Percentiles rank a stretch among this genome's conserved stretches.
phyloP scores from a whole-genome alignment of 2,888 invertebrate species.

The Pyralis farinalis region DNA sequence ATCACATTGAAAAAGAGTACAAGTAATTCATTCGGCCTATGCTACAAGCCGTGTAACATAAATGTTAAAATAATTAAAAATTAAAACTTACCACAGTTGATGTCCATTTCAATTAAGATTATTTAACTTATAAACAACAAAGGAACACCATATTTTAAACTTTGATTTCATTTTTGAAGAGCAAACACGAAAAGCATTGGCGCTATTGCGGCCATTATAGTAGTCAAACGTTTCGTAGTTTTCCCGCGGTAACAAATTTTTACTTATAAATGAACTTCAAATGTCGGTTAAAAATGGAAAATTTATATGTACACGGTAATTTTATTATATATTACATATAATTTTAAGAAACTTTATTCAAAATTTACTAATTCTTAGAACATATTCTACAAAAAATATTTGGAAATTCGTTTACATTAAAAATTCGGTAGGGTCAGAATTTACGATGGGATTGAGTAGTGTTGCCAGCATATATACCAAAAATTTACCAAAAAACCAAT shows the following conservation, averaged over 20 bases:
- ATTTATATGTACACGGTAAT: background rate
- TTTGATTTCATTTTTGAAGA: constrained; percentile 50
- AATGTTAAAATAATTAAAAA: constrained; percentile 17
- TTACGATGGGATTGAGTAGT: no score
- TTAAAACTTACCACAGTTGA: constrained; percentile 68
- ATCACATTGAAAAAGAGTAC: constrained; percentile 24
- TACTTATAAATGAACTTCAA: constrained; percentile 17
- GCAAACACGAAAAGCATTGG: constrained; percentile 75
- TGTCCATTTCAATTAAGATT: constrained; percentile 67
- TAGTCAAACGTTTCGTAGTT: constrained; percentile 73
- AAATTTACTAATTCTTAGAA: background rate
- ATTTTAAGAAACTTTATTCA: background rate
- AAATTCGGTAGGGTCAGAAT: no score
- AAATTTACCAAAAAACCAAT: no score
- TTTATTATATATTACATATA: constrained; percentile 1
- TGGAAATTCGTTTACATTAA: no score
- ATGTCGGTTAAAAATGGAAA: background rate
- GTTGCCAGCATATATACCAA: no score
- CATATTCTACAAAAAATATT: constrained; percentile 6
- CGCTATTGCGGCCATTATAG: constrained; percentile 79
- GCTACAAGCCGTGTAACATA: constrained; percentile 20
- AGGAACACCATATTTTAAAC: constrained; percentile 39
- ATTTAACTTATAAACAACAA: constrained; percentile 41
- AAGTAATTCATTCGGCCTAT: constrained; percentile 25
- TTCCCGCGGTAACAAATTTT: constrained; percentile 70